Base-by-base conservation (phyloP, 2,888 invertebrate genomes). In the Aphrophora alni region DNA sequence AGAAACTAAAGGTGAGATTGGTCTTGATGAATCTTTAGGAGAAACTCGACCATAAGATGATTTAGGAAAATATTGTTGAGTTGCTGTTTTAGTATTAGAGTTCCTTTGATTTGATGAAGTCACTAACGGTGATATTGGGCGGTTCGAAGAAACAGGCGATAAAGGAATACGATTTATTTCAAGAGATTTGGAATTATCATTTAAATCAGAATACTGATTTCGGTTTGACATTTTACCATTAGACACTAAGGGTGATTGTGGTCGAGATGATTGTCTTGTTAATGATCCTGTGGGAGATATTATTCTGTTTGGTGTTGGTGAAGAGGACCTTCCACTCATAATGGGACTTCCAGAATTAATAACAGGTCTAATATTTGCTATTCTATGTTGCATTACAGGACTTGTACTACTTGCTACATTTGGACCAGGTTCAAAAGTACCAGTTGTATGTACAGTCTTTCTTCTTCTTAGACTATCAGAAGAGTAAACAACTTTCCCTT, bases 401-500 rank as follows among this genome's bases (percentile, higher is more conserved):
- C 87, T 88, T 3, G 90, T 89, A 14, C 89, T 88, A 86, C 92
- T 92, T 89, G 94, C 95, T 27, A 96, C 95, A 87, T 94, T 95
- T 70, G 95, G 95, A 84, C 96, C 96, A 80, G 96, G 96, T 89
- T 95, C 95, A 86, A 96, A 96, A 38, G 96, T 87, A 44, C 84
- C 85, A 27, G 85, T 95, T 51, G 95, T 95, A 86, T 95, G 95
- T 21, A 94, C 93, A 82, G 93, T 94, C 90, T 95, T 95, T 83
- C 93, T 90, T 85, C 95, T 90, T 87, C 93, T 93, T 83, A 96
- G 89, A 87, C 96, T 96, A 86, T 96, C 96, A 25, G 96, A 96
- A 83, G 94, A 95, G 89, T 95, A 97, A 82, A 97, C 94, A 71
- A 97, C 95, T 90, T 95, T 95, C 77, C 97, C 97, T 86, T 95